Evolutionary conservation across 2,888 invertebrate species (phyloP).

Genomic region (Cenopis cana): DNA sequence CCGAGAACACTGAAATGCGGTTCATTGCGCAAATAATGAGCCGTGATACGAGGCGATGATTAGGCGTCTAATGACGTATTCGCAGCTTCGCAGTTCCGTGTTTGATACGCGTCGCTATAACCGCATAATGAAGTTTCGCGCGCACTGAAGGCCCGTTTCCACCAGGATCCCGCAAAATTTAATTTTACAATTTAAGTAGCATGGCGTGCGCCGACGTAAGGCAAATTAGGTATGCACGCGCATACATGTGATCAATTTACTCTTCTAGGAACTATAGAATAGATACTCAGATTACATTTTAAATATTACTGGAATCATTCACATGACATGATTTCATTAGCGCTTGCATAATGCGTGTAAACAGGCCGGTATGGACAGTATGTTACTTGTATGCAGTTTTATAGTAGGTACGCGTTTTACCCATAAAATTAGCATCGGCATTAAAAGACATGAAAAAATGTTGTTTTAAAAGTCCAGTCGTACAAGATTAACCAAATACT

Average conservation of each 20-base stretch:
- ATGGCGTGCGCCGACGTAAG: slow-evolving; percentile 38
- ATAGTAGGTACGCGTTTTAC: slow-evolving; percentile 16
- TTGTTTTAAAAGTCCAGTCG: slow-evolving; percentile 24
- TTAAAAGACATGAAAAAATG: slow-evolving; percentile 22
- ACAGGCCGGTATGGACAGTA: background rate
- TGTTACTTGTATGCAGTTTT: slow-evolving; percentile 14
- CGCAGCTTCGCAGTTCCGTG: slow-evolving; percentile 59
- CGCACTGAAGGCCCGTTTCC: slow-evolving; percentile 73
- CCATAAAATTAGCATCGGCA: slow-evolving; percentile 32
- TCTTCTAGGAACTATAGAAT: slow-evolving; percentile 34
- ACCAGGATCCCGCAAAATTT: slow-evolving; percentile 65
- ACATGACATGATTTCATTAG: slow-evolving; percentile 31
- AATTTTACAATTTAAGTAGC: slow-evolving; percentile 62
- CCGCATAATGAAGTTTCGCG: slow-evolving; percentile 78
- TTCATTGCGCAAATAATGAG: slow-evolving; percentile 37
- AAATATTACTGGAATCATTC: slow-evolving; percentile 20
- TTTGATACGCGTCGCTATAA: slow-evolving; percentile 69
- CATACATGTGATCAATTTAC: slow-evolving; percentile 38
- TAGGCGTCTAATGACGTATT: slow-evolving; percentile 67
- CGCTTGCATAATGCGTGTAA: slow-evolving; percentile 27
- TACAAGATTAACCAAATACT: slow-evolving; percentile 15
- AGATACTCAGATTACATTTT: slow-evolving; percentile 20
- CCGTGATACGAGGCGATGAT: slow-evolving; percentile 51
- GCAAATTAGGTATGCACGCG: slow-evolving; percentile 42
- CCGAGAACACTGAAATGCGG: slow-evolving; percentile 43